Evolutionary conservation across 2,888 invertebrate species (phyloP).

Genomic region (Agrochola lota): DNA sequence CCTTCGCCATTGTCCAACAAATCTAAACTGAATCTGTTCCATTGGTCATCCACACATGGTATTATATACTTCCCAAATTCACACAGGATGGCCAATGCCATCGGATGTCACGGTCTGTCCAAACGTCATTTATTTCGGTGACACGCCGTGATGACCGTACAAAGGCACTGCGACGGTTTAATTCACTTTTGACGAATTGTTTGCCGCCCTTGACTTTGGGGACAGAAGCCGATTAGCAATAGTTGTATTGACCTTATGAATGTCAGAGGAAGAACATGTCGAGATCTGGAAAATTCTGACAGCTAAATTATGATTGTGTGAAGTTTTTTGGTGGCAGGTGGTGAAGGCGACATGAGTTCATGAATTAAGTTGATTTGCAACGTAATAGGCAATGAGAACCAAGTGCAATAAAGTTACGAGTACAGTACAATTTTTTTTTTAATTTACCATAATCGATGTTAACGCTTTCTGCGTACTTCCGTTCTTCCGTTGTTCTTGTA

Average conservation of each 20-base stretch:
- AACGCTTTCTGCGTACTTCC: neutral
- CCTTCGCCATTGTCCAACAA: constrained; percentile 58
- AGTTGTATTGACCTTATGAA: constrained; percentile 53
- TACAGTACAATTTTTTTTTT: neutral
- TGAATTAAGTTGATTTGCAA: neutral
- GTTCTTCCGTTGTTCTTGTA: no score
- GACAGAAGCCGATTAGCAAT: constrained; percentile 55
- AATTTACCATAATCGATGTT: neutral
- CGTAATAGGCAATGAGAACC: neutral
- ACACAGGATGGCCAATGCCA: constrained; percentile 57
- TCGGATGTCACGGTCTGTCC: constrained; percentile 71
- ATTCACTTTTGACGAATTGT: constrained; percentile 66
- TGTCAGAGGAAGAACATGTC: constrained; percentile 47
- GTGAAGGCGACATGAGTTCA: neutral
- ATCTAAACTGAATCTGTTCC: constrained; percentile 32
- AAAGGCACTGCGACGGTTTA: constrained; percentile 67
- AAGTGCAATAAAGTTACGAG: neutral
- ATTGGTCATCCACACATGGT: constrained; percentile 33
- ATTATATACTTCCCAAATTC: constrained; percentile 52
- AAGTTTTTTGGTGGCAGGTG: neutral
- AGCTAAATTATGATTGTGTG: constrained; percentile 27
- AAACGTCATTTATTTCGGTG: constrained; percentile 70
- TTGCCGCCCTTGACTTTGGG: constrained; percentile 70
- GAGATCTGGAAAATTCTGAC: constrained; percentile 35
- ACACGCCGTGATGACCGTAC: constrained; percentile 70